These are phyloP conservation scores for Tetheella fluctuosa DNA, from an alignment of 2,888 invertebrate genomes.

Conservation along the genomic window DNA sequence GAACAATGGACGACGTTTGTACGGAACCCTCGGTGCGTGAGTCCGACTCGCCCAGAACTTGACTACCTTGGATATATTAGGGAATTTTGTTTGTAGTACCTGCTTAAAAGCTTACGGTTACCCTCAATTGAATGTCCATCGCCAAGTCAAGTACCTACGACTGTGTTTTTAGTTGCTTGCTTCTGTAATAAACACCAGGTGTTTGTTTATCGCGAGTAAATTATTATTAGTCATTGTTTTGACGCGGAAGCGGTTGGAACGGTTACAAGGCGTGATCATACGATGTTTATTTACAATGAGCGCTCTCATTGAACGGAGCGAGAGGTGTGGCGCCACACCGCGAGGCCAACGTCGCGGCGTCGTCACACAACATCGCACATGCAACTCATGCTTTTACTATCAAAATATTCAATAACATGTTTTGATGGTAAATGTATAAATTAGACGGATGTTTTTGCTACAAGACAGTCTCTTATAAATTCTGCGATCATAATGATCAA, in stretches of 20 bases:
- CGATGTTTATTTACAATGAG: conserved; percentile 68
- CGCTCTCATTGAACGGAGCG: conserved; percentile 46
- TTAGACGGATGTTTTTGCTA: neutral
- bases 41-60: too few species aligned
- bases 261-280: conserved; percentile 60
- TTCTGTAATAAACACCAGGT: neutral
- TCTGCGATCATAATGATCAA: neutral
- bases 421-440: conserved; percentile 48
- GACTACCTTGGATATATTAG: too few species aligned
- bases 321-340: conserved; percentile 42
- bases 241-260: conserved; percentile 46
- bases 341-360: neutral
- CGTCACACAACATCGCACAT: neutral
- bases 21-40: too few species aligned
- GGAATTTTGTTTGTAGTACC: too few species aligned
- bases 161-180: too few species aligned
- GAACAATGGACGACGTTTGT: too few species aligned
- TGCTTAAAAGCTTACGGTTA: too few species aligned
- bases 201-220: neutral
- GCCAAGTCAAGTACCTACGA: too few species aligned
- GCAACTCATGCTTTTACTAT: neutral
- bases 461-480: neutral
- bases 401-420: conserved; percentile 54
- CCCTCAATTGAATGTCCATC: too few species aligned
- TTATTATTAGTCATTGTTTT: conserved; percentile 15